These are phyloP conservation scores for Andrena hattorfiana DNA, from an alignment of 2,888 invertebrate species.

Conservation along the genomic window DNA sequence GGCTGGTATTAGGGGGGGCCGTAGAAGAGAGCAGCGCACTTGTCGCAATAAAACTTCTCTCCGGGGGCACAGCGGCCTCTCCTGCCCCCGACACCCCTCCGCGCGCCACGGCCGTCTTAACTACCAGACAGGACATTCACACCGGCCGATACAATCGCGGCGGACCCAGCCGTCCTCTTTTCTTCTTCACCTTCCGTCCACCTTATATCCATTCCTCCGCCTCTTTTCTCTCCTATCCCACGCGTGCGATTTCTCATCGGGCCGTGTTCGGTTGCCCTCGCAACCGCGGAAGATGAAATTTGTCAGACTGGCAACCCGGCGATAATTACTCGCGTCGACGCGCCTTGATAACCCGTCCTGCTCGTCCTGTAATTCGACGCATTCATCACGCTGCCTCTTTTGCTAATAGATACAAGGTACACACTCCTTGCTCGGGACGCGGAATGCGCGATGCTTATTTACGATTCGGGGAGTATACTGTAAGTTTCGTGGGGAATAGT, in stretches of 20 bases:
- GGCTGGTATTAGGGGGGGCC: conserved; percentile 73
- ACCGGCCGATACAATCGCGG: conserved; percentile 69
- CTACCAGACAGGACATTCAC: conserved; percentile 77
- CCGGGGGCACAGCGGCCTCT: conserved; percentile 63
- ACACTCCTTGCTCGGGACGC: conserved; percentile 13
- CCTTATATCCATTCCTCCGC: conserved; percentile 38
- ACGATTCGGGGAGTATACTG: conserved; percentile 9
- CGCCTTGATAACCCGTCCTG: conserved; percentile 33
- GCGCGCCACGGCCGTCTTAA: conserved; percentile 65
- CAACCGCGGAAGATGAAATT: conserved; percentile 39
- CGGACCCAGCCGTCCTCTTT: conserved; percentile 10
- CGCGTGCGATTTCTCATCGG: conserved; percentile 73
- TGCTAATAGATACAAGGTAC: not conserved
- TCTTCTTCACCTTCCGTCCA: conserved; percentile 41
- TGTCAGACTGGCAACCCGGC: conserved; percentile 32
- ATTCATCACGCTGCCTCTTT: conserved; percentile 38
- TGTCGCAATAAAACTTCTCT: conserved; percentile 81
- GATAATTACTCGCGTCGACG: conserved; percentile 60
- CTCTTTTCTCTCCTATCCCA: conserved; percentile 47
- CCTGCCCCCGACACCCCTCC: conserved; percentile 45
- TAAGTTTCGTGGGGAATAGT: not conserved
- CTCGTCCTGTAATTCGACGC: conserved; percentile 36
- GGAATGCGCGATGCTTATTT: conserved; percentile 28
- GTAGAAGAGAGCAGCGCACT: conserved; percentile 83
- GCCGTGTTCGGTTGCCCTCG: conserved; percentile 33